Conservation (phyloP, 2,113 vertebrate genomes). For the Setophaga petechia region DNA sequence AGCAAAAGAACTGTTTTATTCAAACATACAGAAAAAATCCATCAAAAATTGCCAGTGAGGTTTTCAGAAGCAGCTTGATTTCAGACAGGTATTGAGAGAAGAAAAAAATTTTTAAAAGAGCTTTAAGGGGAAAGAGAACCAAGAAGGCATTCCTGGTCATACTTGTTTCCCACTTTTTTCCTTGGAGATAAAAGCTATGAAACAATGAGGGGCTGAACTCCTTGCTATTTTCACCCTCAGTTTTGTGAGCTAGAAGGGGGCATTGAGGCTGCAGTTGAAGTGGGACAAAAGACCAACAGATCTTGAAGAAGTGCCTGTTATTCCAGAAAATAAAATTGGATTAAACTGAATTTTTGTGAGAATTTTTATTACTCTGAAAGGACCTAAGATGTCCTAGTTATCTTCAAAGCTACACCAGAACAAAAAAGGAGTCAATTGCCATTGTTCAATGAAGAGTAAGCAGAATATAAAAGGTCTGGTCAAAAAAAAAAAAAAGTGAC, state of each 20-base stretch:
- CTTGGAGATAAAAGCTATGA: neutral
- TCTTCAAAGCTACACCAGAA: neutral
- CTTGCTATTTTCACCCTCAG: neutral
- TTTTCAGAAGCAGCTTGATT: neutral
- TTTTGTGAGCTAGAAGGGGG: neutral
- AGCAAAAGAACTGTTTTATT: neutral
- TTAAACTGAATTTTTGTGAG: neutral
- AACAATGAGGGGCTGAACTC: neutral
- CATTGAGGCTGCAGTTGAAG: neutral
- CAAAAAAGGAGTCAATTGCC: neutral
- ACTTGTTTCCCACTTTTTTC: neutral
- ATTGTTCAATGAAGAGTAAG: neutral
- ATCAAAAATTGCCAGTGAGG: neutral
- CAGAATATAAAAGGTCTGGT: neutral
- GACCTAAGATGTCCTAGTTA: neutral
- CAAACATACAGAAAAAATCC: neutral
- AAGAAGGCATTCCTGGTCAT: neutral
- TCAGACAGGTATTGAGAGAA: neutral
- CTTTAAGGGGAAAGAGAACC: neutral
- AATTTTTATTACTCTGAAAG: neutral
- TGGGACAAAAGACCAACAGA: neutral
- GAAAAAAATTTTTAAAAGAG: accelerated
- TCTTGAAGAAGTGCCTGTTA: neutral
- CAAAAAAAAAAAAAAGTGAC: neutral
- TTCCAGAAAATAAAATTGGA: neutral